phyloP scores from a whole-genome alignment of 2,888 invertebrate genomes.

The Thyatira batis region DNA sequence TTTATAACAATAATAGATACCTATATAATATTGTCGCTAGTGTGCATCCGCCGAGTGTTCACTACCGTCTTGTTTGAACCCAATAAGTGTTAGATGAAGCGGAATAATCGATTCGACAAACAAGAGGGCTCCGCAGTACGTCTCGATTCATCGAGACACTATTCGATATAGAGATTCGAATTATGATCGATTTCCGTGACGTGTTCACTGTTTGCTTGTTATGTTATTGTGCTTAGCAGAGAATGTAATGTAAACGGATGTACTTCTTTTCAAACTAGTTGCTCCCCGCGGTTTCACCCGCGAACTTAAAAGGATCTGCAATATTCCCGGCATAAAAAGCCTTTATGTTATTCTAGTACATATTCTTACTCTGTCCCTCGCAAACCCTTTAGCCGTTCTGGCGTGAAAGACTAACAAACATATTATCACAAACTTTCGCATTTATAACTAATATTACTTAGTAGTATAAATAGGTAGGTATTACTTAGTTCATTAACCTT shows the following conservation, averaged over 20 bases:
- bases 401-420: no score
- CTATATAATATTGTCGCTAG: conserved; percentile 6
- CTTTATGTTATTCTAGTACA: no score
- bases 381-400: no score
- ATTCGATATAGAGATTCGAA: conserved; percentile 53
- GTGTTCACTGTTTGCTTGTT: conserved; percentile 38
- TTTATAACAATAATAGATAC: not conserved
- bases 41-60: conserved; percentile 9
- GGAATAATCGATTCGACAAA: conserved; percentile 80
- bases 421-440: no score
- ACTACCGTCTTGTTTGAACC: conserved; percentile 48
- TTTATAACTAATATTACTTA: no score
- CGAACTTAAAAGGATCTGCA: no score
- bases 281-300: no score
- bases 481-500: no score
- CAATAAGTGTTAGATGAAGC: conserved; percentile 76
- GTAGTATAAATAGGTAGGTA: no score
- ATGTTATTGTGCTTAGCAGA: conserved; percentile 12
- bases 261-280: no score
- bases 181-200: conserved; percentile 57
- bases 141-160: conserved; percentile 56
- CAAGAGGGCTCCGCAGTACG: conserved; percentile 65
- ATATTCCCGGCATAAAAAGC: no score
- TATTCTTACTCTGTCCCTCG: no score
- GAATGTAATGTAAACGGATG: not conserved